phyloP scores from a whole-genome alignment of 2,888 invertebrate genomes.

The Melanophora roralis region DNA sequence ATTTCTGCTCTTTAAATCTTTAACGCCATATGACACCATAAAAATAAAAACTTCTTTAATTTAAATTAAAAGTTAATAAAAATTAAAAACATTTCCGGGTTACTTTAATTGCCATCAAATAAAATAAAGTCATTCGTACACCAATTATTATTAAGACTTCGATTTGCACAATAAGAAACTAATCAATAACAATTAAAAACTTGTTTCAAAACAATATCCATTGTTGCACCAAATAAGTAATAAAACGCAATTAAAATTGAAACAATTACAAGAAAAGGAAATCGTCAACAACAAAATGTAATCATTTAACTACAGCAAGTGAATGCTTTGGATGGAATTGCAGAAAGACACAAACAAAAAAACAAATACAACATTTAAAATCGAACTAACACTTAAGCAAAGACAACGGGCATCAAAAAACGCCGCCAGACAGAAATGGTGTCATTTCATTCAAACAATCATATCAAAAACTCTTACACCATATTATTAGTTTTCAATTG shows the following conservation, averaged over 20 bases:
- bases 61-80: neutral
- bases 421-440: neutral
- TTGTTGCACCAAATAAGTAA: conserved; percentile 14
- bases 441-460: conserved; percentile 19
- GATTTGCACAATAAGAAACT: conserved; percentile 6
- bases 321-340: neutral
- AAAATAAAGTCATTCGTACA: conserved; percentile 20
- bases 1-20: no score
- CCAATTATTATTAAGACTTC: conserved; percentile 32
- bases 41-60: neutral
- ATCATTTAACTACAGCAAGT: neutral
- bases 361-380: neutral
- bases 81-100: neutral
- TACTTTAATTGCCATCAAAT: neutral
- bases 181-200: conserved; percentile 54
- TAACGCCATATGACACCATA: neutral
- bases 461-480: conserved; percentile 10
- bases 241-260: conserved; percentile 14
- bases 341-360: neutral
- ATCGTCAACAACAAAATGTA: conserved; percentile 6
- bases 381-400: neutral
- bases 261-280: conserved; percentile 6
- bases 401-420: neutral
- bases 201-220: conserved; percentile 31
- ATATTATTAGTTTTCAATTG: conserved; percentile 16